Base-by-base conservation (phyloP, 2,888 invertebrate species). In the Limnephilus lunatus region DNA sequence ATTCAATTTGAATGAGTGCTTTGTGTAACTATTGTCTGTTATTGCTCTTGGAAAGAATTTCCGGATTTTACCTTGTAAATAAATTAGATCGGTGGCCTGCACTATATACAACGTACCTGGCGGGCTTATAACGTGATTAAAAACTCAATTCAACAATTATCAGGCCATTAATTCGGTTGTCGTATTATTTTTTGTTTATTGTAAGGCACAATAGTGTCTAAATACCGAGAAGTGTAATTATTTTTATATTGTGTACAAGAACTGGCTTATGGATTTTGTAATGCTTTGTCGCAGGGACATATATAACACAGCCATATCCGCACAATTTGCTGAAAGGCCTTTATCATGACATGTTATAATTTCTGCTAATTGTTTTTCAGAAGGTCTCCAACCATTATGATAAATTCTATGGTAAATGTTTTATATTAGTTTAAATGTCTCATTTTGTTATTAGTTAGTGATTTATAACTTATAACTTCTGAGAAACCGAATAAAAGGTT, bases 111-210 rank as follows among this genome's bases (percentile, higher is more conserved):
- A 15, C 3, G 1, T n/a, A 68, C 68, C 68, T 68, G 68, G 68
- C 68, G 68, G 68, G 25, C 68, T 68, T 68, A 68, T n/a, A 68
- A 68, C 68, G 68, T 68, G 68, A 68, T 68, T 68, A 25, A 68
- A 68, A 68, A 68, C 68, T 68, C 68, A 68, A 68, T 68, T 68
- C 68, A 68, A 68, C 68, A 68, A 68, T 68, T 68, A 68, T 68
- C 68, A 68, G 7, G 68, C 68, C 68, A 68, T 68, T 68, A 68
- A 68, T 68, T 68, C 11, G 68, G 68, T 68, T 68, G 68, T 68
- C 68, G 68, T 68, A 68, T 68, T 68, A 25, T 68, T 68, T 68
- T 68, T 68, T 68, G 68, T 68, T 25, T 68, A 25, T 68, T 25
- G 53, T 25, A 7, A 68, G 68, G 9, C n/a, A 68, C 68, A 68